Evolutionary conservation across 2,113 vertebrate species (phyloP), one percentile per base, ranked within the genome.

Genomic region (Sisor rabdophorus): DNA sequence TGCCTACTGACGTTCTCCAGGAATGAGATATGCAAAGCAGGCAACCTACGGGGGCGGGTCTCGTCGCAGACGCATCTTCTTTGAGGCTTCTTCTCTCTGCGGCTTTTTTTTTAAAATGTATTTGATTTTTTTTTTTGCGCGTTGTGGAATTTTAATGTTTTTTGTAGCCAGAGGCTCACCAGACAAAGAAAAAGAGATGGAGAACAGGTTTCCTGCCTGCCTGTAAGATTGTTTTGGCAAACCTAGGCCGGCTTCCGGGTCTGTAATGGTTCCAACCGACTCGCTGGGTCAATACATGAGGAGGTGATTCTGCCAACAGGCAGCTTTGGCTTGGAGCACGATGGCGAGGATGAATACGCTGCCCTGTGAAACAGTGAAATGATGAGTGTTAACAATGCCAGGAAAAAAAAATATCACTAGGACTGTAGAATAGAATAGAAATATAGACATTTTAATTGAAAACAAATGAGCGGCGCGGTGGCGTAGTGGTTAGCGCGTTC

Each of bases 181-280:
- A 60, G 55, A 11, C 47, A 8, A 22, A n/a, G 20, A 13, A 15
- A 44, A 12, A 30, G 44, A 52, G 55, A 60, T n/a, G 26, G 4
- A 36, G 54, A 36, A 52, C 20, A 60, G 44, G 55, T 63, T 22
- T 58, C 75, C 65, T 70, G 75, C 65, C 75, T 69, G 75, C 28
- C 36, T 64, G 65, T 28, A 44, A 58, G 70, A 70, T 77, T 77
- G 75, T 70, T 60, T 36, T 71, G 76, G 76, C 68, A 55, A 52
- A 58, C 30, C 65, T 53, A 13, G 48, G 58, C 55, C 20, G 13
- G 22, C 47, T 71, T 47, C 36, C 50, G 26, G 40, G 59, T 72
- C 58, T 72, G 69, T 64, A 54, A 44, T 55, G 11, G 30, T 63
- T 78, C 76, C 68, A 63, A 28, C 50, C 72, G 58, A 72, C 68